phyloP scores from a whole-genome alignment of 1,140 invertebrate genomes.

The Idris sp. region DNA sequence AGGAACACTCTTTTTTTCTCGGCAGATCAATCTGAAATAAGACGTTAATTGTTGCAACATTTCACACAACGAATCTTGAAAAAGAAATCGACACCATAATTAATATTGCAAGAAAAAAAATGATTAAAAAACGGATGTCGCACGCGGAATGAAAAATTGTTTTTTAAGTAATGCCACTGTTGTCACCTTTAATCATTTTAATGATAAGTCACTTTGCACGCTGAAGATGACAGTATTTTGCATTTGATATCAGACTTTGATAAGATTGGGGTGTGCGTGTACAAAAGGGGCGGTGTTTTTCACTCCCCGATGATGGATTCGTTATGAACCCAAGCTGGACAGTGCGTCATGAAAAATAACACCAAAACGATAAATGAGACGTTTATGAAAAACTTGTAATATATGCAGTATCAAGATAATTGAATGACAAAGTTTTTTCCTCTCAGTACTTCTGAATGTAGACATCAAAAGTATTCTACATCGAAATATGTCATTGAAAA shows the following conservation, averaged over 20 bases:
- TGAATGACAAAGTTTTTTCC: too few species aligned
- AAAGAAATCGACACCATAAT: too few species aligned
- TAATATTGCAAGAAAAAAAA: too few species aligned
- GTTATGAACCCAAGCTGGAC: conserved; percentile 30
- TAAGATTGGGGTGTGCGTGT: conserved; percentile 33
- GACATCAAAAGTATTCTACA: too few species aligned
- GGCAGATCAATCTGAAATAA: conserved; percentile 42
- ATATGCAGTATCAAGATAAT: too few species aligned
- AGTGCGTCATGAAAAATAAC: conserved; percentile 39
- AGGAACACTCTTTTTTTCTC: too few species aligned
- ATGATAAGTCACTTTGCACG: conserved; percentile 44
- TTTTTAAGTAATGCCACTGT: conserved; percentile 18
- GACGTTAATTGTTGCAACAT: too few species aligned
- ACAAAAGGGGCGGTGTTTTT: conserved; percentile 51
- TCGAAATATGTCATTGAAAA: too few species aligned
- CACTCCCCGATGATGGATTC: conserved; percentile 52
- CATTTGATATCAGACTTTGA: conserved; percentile 35
- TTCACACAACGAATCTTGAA: too few species aligned
- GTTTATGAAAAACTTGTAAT: conserved; percentile 1
- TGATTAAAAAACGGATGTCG: too few species aligned
- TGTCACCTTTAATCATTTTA: conserved; percentile 34
- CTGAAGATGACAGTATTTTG: conserved; percentile 25
- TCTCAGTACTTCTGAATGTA: too few species aligned
- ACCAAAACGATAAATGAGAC: conserved; percentile 40
- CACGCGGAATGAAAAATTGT: conserved; percentile 25